Conservation (phyloP, 2,888 invertebrate species). For the Drosophila putrida region DNA sequence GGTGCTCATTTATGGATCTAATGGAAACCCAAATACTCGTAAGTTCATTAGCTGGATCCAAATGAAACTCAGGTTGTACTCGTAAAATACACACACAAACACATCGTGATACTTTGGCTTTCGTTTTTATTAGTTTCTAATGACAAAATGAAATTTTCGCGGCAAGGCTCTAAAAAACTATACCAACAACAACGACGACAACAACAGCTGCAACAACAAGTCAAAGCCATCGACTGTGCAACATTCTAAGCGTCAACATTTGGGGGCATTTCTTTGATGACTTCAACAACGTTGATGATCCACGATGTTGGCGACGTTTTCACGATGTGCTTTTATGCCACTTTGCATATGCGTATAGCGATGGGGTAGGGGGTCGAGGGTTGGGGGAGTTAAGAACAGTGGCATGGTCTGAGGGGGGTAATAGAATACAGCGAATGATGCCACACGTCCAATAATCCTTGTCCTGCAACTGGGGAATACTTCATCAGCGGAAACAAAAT, state of each 20-base stretch:
- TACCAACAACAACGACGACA: constrained; percentile 8
- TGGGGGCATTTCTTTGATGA: constrained; percentile 70
- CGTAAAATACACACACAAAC: constrained; percentile 5
- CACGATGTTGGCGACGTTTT: constrained; percentile 61
- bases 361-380: background rate
- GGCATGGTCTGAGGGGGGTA: constrained; percentile 14
- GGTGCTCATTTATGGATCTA: background rate
- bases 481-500: constrained; percentile 84
- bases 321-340: constrained; percentile 79
- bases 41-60: constrained; percentile 23
- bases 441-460: constrained; percentile 83
- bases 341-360: constrained; percentile 72
- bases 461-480: constrained; percentile 84
- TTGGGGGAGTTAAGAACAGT: constrained; percentile 18
- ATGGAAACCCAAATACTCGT: constrained; percentile 1
- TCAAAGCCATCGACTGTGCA: constrained; percentile 47
- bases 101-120: constrained; percentile 10
- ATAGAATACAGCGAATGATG: constrained; percentile 50
- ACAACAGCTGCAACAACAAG: constrained; percentile 11
- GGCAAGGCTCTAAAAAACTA: constrained; percentile 23
- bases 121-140: constrained; percentile 73
- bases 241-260: constrained; percentile 68
- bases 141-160: constrained; percentile 69
- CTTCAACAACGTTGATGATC: constrained; percentile 25
- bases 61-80: constrained; percentile 11